Conservation (phyloP, 2,113 vertebrate genomes). For the Oceanites oceanicus region DNA sequence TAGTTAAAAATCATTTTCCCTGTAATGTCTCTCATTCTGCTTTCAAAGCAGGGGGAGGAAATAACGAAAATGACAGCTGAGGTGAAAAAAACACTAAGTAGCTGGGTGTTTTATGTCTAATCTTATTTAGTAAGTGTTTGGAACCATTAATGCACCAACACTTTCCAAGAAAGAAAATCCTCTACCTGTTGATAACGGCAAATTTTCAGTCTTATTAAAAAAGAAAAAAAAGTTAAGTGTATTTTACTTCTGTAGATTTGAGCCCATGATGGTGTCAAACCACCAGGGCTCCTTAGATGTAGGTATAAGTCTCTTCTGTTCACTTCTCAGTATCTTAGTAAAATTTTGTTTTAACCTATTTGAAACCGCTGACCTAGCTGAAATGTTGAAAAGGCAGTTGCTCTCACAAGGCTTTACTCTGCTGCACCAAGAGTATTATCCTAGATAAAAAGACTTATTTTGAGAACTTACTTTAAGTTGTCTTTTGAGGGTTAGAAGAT, state of each 20-base stretch:
- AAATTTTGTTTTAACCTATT: not conserved
- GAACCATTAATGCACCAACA: rapidly evolving
- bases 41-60: not conserved
- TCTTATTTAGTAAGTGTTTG: not conserved
- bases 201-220: not conserved
- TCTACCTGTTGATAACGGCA: not conserved
- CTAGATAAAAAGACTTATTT: not conserved
- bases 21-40: not conserved
- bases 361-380: not conserved
- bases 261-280: not conserved
- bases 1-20: not conserved
- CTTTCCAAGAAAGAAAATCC: not conserved
- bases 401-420: not conserved
- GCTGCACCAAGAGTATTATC: not conserved
- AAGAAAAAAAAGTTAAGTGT: not conserved
- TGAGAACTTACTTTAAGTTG: not conserved
- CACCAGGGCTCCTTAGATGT: not conserved
- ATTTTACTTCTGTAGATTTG: not conserved
- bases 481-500: not conserved
- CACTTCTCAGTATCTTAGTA: not conserved
- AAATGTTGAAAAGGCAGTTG: not conserved
- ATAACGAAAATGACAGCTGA: not conserved
- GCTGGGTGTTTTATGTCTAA: not conserved
- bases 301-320: not conserved
- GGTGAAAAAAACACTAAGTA: not conserved